Percentiles rank a stretch among this genome's conserved stretches.
phyloP scores from a whole-genome alignment of 2,113 vertebrate genomes.

The Dicaeum eximium region DNA sequence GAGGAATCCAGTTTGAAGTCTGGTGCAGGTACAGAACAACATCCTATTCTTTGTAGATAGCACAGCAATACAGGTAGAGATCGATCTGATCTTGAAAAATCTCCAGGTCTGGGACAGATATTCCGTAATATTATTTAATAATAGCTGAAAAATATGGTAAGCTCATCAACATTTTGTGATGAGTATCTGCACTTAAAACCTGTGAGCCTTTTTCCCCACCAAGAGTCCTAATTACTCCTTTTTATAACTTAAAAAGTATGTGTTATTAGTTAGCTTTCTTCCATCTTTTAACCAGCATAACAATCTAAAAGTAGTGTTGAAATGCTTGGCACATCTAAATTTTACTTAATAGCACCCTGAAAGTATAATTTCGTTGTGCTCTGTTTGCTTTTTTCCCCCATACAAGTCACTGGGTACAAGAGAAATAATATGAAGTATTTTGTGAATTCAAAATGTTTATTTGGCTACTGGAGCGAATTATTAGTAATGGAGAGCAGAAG shows the following conservation, averaged over 20 bases:
- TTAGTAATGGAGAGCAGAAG: background rate
- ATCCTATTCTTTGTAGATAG: background rate
- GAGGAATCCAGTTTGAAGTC: constrained; percentile 91
- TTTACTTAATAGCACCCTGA: background rate
- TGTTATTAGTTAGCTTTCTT: background rate
- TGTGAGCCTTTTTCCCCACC: background rate
- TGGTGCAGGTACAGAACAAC: constrained; percentile 89
- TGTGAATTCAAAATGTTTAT: background rate
- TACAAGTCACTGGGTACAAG: background rate
- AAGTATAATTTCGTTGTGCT: background rate
- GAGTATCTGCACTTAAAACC: background rate
- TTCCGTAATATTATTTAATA: background rate
- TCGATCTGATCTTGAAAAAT: background rate
- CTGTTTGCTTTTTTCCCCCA: background rate
- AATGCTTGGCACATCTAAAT: background rate
- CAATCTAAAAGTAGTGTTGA: background rate
- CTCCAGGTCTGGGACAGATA: background rate
- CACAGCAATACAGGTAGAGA: background rate
- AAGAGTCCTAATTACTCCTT: background rate
- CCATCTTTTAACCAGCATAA: background rate
- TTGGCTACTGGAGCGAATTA: background rate
- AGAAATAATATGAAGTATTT: background rate
- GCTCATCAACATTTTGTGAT: background rate
- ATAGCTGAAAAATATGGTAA: background rate
- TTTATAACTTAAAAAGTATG: background rate